These are phyloP conservation scores for Tragulus kanchil DNA, from an alignment of 2,113 vertebrate species.

Conservation along the genomic window DNA sequence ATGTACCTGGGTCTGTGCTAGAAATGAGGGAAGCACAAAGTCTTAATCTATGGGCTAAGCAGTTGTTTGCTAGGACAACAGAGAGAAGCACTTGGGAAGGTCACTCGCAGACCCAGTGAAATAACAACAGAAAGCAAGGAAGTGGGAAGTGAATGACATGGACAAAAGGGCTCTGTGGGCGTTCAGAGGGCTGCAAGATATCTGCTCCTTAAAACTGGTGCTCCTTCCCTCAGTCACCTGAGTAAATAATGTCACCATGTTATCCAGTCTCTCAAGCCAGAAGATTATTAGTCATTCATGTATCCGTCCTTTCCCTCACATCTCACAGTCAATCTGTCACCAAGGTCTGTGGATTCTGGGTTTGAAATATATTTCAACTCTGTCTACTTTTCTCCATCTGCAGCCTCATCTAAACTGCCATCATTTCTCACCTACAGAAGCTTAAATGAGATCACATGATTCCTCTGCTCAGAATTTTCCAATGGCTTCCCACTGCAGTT, in stretches of 20 bases:
- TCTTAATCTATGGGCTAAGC: neutral
- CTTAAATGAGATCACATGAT: neutral
- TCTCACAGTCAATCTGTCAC: neutral
- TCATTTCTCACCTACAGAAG: constrained; percentile 49
- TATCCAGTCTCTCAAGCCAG: neutral
- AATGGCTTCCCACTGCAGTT: neutral
- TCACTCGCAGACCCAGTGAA: neutral
- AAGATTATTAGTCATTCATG: neutral
- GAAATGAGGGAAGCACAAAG: neutral
- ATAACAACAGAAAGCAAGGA: neutral
- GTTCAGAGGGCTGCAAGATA: neutral
- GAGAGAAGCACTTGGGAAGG: constrained; percentile 1
- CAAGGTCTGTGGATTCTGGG: constrained; percentile 29
- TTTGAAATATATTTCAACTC: constrained; percentile 41
- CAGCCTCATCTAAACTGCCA: neutral
- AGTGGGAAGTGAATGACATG: constrained; percentile 18
- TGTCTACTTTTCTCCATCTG: constrained; percentile 12
- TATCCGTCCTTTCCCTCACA: constrained; percentile 5
- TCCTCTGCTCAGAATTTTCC: neutral
- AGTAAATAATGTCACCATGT: neutral
- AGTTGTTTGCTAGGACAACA: neutral
- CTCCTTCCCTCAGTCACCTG: neutral
- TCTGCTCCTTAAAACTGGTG: neutral
- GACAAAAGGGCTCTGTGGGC: neutral
- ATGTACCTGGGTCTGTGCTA: neutral